A percentile compares a stretch with the other conserved stretches of the same genome.
Evolutionary conservation across 1,140 invertebrate genomes (phyloP).

Genomic region (Drosophila melanica): DNA sequence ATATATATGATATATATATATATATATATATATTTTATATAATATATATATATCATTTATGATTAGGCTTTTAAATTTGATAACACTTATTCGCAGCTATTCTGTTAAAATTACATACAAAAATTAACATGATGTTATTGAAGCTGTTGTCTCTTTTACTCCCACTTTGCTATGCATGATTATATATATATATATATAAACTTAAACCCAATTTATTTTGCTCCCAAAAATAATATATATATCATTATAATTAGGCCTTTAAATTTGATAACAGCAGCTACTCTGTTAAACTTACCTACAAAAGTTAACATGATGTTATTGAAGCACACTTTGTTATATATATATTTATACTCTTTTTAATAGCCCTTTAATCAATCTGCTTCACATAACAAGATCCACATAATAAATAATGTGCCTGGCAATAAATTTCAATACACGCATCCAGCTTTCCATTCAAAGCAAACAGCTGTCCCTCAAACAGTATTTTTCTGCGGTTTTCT

Average conservation of each 20-base stretch:
- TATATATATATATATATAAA: too few relatives aligned
- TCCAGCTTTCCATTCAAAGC: constrained; percentile 12
- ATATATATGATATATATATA: too few relatives aligned
- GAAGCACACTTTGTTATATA: neutral
- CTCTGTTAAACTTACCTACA: too few relatives aligned
- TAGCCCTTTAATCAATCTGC: neutral
- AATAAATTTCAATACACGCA: constrained; percentile 11
- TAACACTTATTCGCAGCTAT: too few relatives aligned
- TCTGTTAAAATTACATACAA: too few relatives aligned
- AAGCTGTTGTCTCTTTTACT: too few relatives aligned
- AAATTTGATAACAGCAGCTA: neutral
- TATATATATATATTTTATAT: too few relatives aligned
- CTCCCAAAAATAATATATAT: neutral
- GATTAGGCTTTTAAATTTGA: too few relatives aligned
- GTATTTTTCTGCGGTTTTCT: constrained; percentile 18
- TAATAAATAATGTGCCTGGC: constrained; percentile 14
- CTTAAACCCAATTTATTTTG: constrained; percentile 1
- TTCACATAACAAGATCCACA: constrained; percentile 5
- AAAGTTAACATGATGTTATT: too few relatives aligned
- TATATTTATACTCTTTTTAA: neutral
- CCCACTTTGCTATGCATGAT: too few relatives aligned
- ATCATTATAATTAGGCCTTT: neutral
- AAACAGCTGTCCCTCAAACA: neutral
- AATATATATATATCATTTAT: too few relatives aligned
- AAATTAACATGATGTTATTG: too few relatives aligned